Conservation (phyloP, 2,888 invertebrate genomes). For the Peribatodes rhomboidaria region DNA sequence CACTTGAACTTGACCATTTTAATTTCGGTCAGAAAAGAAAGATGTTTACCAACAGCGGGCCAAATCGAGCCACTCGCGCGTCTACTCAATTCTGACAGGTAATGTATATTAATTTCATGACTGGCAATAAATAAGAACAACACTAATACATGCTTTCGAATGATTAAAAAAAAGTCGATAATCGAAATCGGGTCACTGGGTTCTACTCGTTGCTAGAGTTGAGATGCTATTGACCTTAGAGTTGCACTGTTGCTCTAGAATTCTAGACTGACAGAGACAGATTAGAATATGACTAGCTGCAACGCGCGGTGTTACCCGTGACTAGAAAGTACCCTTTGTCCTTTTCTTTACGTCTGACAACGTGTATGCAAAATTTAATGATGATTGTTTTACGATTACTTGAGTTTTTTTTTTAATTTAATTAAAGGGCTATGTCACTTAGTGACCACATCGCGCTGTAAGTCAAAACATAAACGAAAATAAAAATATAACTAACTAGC, state of each 20-base stretch:
- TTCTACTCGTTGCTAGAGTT: background rate
- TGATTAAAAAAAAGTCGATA: background rate
- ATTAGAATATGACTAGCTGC: background rate
- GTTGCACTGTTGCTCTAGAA: background rate
- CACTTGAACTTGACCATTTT: conserved; percentile 20
- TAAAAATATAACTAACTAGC: too few relatives aligned
- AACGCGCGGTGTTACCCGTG: too few relatives aligned
- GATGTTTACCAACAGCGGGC: conserved; percentile 25
- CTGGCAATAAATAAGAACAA: conserved; percentile 6
- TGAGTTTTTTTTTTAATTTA: too few relatives aligned
- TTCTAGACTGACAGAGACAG: background rate
- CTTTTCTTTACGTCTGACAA: too few relatives aligned
- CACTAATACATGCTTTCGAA: background rate
- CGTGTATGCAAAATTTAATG: too few relatives aligned
- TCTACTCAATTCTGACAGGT: conserved; percentile 4
- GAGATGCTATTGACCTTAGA: background rate
- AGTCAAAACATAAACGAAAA: too few relatives aligned
- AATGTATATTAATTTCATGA: conserved; percentile 8
- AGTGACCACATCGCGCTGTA: too few relatives aligned
- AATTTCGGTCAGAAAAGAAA: conserved; percentile 28
- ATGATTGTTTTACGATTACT: too few relatives aligned
- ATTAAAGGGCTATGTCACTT: too few relatives aligned
- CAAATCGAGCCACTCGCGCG: background rate
- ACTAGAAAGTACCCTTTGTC: too few relatives aligned
- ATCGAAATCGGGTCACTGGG: conserved; percentile 5